Conservation (phyloP, 2,797 vertebrate genomes). For the Ataeniobius toweri region DNA sequence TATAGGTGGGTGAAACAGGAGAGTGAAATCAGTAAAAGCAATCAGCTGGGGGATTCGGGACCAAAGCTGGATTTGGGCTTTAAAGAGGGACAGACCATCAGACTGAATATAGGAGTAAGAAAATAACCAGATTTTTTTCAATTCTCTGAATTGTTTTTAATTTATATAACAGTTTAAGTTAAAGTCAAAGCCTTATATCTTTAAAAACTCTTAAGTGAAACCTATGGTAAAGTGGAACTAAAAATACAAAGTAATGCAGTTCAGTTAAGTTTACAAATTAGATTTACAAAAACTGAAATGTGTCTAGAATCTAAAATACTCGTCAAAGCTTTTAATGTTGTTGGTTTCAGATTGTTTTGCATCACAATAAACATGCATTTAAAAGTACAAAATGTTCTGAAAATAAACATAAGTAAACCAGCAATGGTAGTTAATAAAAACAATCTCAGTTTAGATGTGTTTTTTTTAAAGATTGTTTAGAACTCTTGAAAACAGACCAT, state of each 20-base stretch:
- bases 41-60: conserved; percentile 84
- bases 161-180: background rate
- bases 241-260: background rate
- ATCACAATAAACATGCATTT: background rate
- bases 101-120: conserved; percentile 91
- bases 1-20: conserved; percentile 95
- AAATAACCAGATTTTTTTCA: background rate
- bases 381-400: background rate
- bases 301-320: background rate
- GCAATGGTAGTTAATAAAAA: background rate
- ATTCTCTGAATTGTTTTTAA: background rate
- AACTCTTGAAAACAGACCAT: background rate
- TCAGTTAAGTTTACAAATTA: background rate
- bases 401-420: background rate
- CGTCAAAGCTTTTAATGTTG: background rate
- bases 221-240: background rate
- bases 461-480: background rate
- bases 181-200: background rate
- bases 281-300: background rate
- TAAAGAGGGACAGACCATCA: conserved; percentile 97
- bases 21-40: conserved; percentile 89
- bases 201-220: background rate
- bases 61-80: conserved; percentile 95
- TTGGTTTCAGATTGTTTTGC: background rate
- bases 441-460: background rate